Evolutionary conservation across 2,888 invertebrate genomes (phyloP), one percentile per base, ranked within the genome.

Genomic region (Pherbina coryleti): DNA sequence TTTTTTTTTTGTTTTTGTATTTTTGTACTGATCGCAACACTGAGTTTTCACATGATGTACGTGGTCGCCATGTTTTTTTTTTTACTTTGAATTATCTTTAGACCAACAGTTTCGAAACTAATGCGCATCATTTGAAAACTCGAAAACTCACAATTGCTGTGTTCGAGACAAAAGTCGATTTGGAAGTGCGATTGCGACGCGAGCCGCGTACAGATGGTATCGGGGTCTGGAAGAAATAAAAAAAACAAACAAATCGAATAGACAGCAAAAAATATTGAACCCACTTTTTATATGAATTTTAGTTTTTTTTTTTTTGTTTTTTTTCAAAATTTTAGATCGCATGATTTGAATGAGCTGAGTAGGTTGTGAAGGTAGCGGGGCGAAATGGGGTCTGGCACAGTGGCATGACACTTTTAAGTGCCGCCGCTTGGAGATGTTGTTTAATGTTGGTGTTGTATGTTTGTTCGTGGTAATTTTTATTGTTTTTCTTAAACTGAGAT

Each of bases 171-270:
- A 87, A 86, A 83, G 88, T 87, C 85, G 87, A 88, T 88, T 87
- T 87, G 83, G 88, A 86, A 84, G 88, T 87, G 78, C 87, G 87
- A 84, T 88, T 88, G 86, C 88, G 88, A 85, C 87, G 87, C 85
- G 88, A 87, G 85, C 88, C 88, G 84, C 88, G 86, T 85, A 88
- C 85, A 86, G 88, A 84, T 84, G 86, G 84, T 82, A 86, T 86
- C 84, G 86, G 88, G 83, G 88, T 87, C 87, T 87, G 87, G 82
- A 88, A 87, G 84, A 87, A 83, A 85, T 81, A 85, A 81, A 72
- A 75, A 79, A 80, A 80, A 64, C 19, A 75, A 53, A 69, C 78
- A 80, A 79, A 67, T 14, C 51, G 77, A 77, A 76, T 64, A 44
- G 44, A 44, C 44, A 78, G 71, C 70, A 71, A 77, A 78, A 79